Evolutionary conservation across 2,797 vertebrate species (phyloP), one percentile per base, ranked within the genome.

Genomic region (Botia kubotai): DNA sequence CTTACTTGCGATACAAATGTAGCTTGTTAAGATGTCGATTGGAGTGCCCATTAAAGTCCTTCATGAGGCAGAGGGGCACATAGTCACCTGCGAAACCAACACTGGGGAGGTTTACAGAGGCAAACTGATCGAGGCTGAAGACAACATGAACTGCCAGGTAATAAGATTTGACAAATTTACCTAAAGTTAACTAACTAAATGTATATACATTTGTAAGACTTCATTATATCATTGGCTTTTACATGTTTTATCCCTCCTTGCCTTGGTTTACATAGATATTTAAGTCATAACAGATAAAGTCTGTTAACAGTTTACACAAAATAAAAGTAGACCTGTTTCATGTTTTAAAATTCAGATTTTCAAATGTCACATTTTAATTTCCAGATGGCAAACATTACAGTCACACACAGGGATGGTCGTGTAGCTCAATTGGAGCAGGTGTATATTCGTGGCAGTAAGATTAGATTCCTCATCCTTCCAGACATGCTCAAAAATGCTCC

Each of bases 141-240:
- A 99, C 91, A 99, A 99, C 92, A 99, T 99, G 98, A 99, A 99
- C 86, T 99, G 98, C 84, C 98, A 99, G 96, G 98, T 98, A 86
- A 4, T n/a, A 12, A 48, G 1, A 48, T 39, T 21, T 33, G 33
- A 33, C 33, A 33, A 33, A 33, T 33, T 11, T 46, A 46, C 10
- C 10, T 46, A 46, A 11, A 6, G 3, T 33, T 33, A 3, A 43
- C 8, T 7, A 26, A 26, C 23, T 26, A 26, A 26, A 26, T 26
- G 23, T 26, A 26, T 26, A 26, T 26, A 26, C 23, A 26, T 26
- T 26, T 26, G 23, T 26, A 26, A 26, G 23, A 2, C 23, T 26
- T 26, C 2, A 26, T 26, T 26, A 26, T 26, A 4, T 60, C 2
- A 26, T 21, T 7, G 23, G 11, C 6, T 48, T 62, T 26, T 43